Evolutionary conservation across 2,888 invertebrate species (phyloP), one percentile per base, ranked within the genome.

Genomic region (Clistopyga incitator): DNA sequence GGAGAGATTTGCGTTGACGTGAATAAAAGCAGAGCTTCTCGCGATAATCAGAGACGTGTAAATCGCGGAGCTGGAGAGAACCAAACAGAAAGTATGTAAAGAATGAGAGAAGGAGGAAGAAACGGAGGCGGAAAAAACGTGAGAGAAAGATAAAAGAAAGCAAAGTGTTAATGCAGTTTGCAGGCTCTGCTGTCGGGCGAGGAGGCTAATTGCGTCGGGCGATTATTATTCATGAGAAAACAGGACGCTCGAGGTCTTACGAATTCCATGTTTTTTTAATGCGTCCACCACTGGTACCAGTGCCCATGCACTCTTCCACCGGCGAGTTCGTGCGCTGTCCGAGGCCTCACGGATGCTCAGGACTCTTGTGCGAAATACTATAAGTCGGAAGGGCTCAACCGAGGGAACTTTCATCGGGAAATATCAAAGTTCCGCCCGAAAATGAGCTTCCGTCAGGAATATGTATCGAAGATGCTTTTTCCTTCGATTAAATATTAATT

Each of bases 241-340:
- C 87, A 84, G 74, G 84, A 75, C 85, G 80, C 54, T 74, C 83
- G 78, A 72, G 84, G 75, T 87, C 84, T 85, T 82, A 82, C 84
- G 86, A 86, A 86, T 87, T 85, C 84, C 84, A 85, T 84, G 85
- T 86, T 86, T 86, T 87, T 87, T 87, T 86, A 85, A 84, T 87
- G 80, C 82, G 47, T 79, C 74, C 70, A 42, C 64, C 75, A 76
- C 52, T 34, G 56, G 64, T 38, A 71, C 50, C 38, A 71, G 38
- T 38, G 42, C 38, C 52, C 38, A 52, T 56, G 77, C 25, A 76
- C 76, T 84, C 74, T 78, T 4, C 64, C 47, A 56, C 70, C 47
- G 34, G n/a, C 20, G 67, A 61, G 59, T 77, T 70, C 56, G 34
- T 20, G 47, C 64, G 13, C 64, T 47, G 76, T 77, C 65, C 72